Evolutionary conservation across 1,140 invertebrate genomes (phyloP), one percentile per base, ranked within the genome.

Genomic region (Coelopa frigida): DNA sequence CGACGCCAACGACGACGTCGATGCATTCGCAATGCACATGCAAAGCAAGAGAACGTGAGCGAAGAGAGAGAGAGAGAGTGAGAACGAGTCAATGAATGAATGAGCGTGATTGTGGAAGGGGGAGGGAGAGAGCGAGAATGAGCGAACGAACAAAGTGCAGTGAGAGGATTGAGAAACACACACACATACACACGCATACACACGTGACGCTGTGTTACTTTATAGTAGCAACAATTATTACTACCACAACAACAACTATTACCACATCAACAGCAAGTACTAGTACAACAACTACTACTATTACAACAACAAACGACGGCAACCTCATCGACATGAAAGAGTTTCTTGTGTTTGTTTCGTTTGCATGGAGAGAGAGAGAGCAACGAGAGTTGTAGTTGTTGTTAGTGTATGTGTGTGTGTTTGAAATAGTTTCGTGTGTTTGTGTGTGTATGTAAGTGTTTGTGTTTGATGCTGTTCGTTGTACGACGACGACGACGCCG

Each of bases 321-420:
- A n/a, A n/a, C n/a, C n/a, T n/a, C n/a, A n/a, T n/a, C n/a, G n/a
- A n/a, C n/a, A n/a, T n/a, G n/a, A n/a, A n/a, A n/a, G n/a, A n/a
- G n/a, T n/a, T n/a, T n/a, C n/a, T n/a, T n/a, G n/a, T n/a, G n/a
- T n/a, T n/a, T n/a, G n/a, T n/a, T n/a, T n/a, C n/a, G n/a, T n/a
- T n/a, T n/a, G n/a, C n/a, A n/a, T n/a, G n/a, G n/a, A n/a, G n/a
- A n/a, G n/a, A n/a, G n/a, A n/a, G n/a, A n/a, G n/a, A n/a, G n/a
- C n/a, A n/a, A n/a, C n/a, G n/a, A n/a, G 10, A 22, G 5, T 14
- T 3, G 33, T 36, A 36, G 8, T 10, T 36, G 33, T 14, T 36
- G 33, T 14, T 10, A 22, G 57, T 51, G 61, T 59, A 58, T 53
- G 51, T 29, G 36, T 23, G 15, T 26, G 26, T 48, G 23, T 27